Base-by-base conservation (phyloP, 2,113 vertebrate species). In the Gasterosteus aculeatus region DNA sequence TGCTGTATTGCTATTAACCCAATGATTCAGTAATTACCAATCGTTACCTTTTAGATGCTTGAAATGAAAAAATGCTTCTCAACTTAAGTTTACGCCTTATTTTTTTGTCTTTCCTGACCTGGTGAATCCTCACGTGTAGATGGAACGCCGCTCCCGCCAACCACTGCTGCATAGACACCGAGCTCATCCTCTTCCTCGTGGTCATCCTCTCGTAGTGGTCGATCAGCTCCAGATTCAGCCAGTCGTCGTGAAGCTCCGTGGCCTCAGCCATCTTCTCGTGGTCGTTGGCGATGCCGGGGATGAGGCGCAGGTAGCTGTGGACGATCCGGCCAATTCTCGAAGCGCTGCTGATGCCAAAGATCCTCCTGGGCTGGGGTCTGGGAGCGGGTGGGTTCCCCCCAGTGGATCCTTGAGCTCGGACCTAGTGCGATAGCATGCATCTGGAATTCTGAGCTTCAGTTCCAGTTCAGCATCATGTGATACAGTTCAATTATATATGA, bases 61-160 rank as follows among this genome's bases (percentile, higher is more conserved):
- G 33, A 76, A 10, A 38, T n/a, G 9, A 41, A 66, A 67, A 29
- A 19, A 10, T 14, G 7, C 8, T 19, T 41, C 31, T 57, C 19
- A 51, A 51, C 35, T 15, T 9, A 10, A 44, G 35, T 12, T 33
- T 14, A 19, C 10, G 19, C 11, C 31, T 15, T 31, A 26, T 57
- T 2, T 57, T 35, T 22, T 51, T 33, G 16, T 46, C n/a, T 19
- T 38, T 64, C 1, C 75, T 83, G 7, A 93, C 92, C 83, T 93
- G 89, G 38, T 95, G 94, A 49, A 95, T 88, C 62, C 92, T 92
- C 49, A 94, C 69, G 78, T 95, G 94, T 35, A 94, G 87, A 72
- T 95, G 93, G 74, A 95, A 22, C 0, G 91, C 93, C 14, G 93
- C 92, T 47, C 94, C 94, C 0, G 82, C 85, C 77, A 94, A 33